phyloP scores from a whole-genome alignment of 92 coral and sea anemone genomes.

The Metridium senile region DNA sequence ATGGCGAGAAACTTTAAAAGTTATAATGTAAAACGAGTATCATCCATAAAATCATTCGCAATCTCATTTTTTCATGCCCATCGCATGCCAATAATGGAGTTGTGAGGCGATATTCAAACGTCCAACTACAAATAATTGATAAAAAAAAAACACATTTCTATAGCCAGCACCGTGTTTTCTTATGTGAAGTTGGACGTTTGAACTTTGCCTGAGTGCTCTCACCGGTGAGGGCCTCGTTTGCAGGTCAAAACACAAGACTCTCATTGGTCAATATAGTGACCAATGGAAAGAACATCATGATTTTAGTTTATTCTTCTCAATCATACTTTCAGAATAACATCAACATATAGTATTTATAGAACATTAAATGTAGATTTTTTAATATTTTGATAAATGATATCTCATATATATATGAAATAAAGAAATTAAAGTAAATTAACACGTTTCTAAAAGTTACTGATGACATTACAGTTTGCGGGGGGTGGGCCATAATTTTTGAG shows the following conservation, averaged over 20 bases:
- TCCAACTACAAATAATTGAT: background rate
- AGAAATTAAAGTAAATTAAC: background rate
- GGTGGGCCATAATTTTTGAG: too few species aligned
- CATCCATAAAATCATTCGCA: background rate
- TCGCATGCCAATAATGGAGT: background rate
- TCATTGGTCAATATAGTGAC: conserved; percentile 31
- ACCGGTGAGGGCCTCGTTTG: conserved; percentile 46
- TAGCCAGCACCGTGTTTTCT: too few species aligned
- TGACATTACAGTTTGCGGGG: too few species aligned
- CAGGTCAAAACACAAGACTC: conserved; percentile 46
- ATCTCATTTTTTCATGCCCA: too few species aligned
- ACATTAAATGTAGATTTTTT: background rate
- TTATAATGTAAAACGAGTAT: background rate
- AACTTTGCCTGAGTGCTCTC: conserved; percentile 15
- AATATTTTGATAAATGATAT: background rate
- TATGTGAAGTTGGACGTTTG: background rate
- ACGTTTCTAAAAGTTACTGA: background rate
- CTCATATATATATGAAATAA: conserved; percentile 2
- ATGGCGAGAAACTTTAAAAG: background rate
- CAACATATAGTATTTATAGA: conserved; percentile 16
- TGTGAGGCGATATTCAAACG: background rate
- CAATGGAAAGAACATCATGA: conserved; percentile 22
- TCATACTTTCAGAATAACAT: conserved; percentile 4
- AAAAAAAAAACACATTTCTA: too few species aligned
- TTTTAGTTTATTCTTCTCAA: background rate